Conservation (phyloP, 1,140 invertebrate species). For the Probaryconus sp. region DNA sequence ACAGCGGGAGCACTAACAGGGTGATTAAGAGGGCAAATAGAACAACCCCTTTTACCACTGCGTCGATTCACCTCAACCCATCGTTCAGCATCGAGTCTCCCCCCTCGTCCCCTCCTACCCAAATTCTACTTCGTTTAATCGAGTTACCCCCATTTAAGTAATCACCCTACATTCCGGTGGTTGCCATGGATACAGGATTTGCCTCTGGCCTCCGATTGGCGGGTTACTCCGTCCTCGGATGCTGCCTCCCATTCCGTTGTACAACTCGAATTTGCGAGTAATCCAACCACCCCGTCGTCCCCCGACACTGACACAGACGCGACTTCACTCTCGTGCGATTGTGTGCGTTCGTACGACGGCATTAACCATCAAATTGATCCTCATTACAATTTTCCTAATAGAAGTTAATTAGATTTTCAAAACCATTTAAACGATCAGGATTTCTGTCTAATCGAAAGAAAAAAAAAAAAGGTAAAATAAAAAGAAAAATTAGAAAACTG, state of each 20-base stretch:
- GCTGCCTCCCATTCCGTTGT: constrained; percentile 60
- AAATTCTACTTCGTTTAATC: constrained; percentile 68
- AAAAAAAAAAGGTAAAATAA: too few relatives aligned
- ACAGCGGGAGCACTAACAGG: constrained; percentile 67
- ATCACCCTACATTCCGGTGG: constrained; percentile 68
- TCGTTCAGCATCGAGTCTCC: constrained; percentile 51
- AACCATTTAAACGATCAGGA: too few relatives aligned
- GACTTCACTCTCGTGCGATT: constrained; percentile 12
- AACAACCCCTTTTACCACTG: constrained; percentile 65
- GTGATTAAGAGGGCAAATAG: constrained; percentile 72
- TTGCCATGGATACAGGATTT: constrained; percentile 70
- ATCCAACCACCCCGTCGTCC: constrained; percentile 51
- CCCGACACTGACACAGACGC: constrained; percentile 31
- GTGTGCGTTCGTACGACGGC: neutral
- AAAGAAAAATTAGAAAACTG: too few relatives aligned
- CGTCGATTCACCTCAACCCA: constrained; percentile 62
- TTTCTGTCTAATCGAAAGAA: too few relatives aligned
- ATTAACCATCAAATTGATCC: neutral
- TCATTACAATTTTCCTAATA: neutral
- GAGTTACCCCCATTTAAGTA: constrained; percentile 73
- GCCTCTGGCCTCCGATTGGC: constrained; percentile 55
- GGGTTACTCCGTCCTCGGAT: constrained; percentile 52
- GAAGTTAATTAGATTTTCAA: neutral
- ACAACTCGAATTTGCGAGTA: constrained; percentile 58
- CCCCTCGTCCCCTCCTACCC: constrained; percentile 57